Conservation (phyloP, 2,888 invertebrate genomes). For the Pachycephus smyrnensis region DNA sequence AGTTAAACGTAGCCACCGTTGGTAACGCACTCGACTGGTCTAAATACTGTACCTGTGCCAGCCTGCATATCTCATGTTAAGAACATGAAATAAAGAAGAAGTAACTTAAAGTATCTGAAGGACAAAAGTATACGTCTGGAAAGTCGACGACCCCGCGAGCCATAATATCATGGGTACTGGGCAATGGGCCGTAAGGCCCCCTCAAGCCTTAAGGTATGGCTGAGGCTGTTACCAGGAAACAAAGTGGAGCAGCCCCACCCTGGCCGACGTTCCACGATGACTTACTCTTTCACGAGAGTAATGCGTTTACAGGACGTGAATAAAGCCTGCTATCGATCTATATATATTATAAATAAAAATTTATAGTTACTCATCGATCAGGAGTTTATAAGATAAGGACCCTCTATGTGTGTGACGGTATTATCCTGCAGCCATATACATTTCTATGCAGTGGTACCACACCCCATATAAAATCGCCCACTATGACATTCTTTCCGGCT, state of each 20-base stretch:
- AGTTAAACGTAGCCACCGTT: neutral
- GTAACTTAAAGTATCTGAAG: neutral
- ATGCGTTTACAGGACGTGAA: neutral
- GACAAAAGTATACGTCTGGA: neutral
- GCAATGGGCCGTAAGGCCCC: neutral
- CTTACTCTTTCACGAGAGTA: constrained; percentile 12
- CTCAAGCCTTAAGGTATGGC: neutral
- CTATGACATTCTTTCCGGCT: neutral
- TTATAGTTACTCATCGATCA: neutral
- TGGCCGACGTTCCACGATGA: constrained; percentile 12
- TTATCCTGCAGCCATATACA: neutral
- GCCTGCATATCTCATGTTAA: neutral
- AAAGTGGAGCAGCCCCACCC: constrained; percentile 20
- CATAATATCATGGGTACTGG: neutral
- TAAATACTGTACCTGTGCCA: neutral
- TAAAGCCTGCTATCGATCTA: neutral
- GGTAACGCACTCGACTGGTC: neutral
- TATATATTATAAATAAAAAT: neutral
- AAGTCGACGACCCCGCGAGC: constrained; percentile 5
- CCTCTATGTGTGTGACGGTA: neutral
- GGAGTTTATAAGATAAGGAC: neutral
- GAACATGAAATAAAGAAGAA: neutral
- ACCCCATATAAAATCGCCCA: neutral
- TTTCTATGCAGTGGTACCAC: neutral
- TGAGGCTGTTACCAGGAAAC: constrained; percentile 3